A percentile compares a stretch with the other conserved stretches of the same genome.
These are phyloP conservation scores for Batillaria attramentaria DNA, from an alignment of 1,140 invertebrate species.

Conservation along the genomic window DNA sequence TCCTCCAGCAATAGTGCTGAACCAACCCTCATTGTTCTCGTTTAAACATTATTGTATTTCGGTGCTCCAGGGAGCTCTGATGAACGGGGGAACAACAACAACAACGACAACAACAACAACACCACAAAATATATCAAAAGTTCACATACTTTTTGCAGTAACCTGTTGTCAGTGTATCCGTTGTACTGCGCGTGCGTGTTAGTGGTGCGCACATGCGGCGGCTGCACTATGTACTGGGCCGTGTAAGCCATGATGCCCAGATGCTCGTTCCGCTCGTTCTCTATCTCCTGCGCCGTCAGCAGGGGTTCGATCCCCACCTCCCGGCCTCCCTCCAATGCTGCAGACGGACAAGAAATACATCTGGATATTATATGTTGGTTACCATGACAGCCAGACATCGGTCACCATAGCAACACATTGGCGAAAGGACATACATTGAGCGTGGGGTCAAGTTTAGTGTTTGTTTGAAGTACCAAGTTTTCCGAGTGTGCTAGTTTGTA, in stretches of 20 bases:
- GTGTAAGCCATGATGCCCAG: conserved; percentile 96
- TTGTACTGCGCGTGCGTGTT: conserved; percentile 5
- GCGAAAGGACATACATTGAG: not conserved
- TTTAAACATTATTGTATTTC: no score
- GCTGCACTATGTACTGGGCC: conserved; percentile 82
- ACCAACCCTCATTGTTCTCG: no score
- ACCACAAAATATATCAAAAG: not conserved
- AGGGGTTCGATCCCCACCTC: conserved; percentile 86
- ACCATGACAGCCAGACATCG: conserved; percentile 11
- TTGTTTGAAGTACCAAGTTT: no score
- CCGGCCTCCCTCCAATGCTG: conserved; percentile 68
- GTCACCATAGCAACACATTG: not conserved
- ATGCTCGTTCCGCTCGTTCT: conserved; percentile 92
- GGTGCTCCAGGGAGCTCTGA: no score
- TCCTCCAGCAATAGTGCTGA: no score
- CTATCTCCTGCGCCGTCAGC: conserved; percentile 91
- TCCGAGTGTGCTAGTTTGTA: not conserved
- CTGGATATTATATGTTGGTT: not conserved
- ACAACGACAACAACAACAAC: not conserved
- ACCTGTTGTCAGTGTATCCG: not conserved
- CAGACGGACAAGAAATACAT: conserved; percentile 11
- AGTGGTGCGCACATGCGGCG: conserved; percentile 15
- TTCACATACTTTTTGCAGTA: not conserved
- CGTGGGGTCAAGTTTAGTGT: no score
- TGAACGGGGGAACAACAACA: not conserved